Base-by-base conservation (phyloP, 2,888 invertebrate species). In the Carpatolechia fugitivella region DNA sequence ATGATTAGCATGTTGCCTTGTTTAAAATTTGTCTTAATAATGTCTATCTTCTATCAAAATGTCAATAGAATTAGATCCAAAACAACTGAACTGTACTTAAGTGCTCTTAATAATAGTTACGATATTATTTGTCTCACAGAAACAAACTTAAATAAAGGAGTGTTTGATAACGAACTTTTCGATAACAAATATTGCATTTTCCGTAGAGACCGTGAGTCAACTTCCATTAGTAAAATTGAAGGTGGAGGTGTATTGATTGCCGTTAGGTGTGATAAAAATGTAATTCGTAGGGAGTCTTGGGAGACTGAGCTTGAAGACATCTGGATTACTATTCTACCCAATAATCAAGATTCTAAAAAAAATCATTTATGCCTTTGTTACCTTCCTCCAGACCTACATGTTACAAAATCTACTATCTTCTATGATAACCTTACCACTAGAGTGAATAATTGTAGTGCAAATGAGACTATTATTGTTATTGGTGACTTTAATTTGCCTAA, bases 41-140 rank as follows among this genome's bases (percentile, higher is more conserved):
- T 36, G 36, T n/a, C n/a, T 29, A 47, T 47, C 1, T 49, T 20
- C n/a, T 49, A 49, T n/a, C 49, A 49, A 35, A 49, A 49, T 20
- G 49, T 49, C 1, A 49, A 35, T 35, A 18, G 49, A 6, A 33
- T 49, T 8, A 16, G 49, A 6, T 33, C 35, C 20, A 49, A 49
- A n/a, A 36, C 36, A n/a, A 8, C 4, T 49, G 20, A 49, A n/a
- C 10, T 49, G 1, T 49, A 49, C 11, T 10, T 35, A n/a, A 35
- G n/a, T 35, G 24, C n/a, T 3, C 18, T 20, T 7, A 20, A 10
- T 5, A 35, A 20, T 20, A 49, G 35, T 20, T 49, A 20, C 11
- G 49, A 35, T 35, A 20, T 49, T 2, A 20, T 49, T 16, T 33
- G 33, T 18, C 24, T 49, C 0, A 49, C 49, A n/a, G 49, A 49